phyloP scores from a whole-genome alignment of 2,797 vertebrate genomes.

The Pipistrellus kuhlii region DNA sequence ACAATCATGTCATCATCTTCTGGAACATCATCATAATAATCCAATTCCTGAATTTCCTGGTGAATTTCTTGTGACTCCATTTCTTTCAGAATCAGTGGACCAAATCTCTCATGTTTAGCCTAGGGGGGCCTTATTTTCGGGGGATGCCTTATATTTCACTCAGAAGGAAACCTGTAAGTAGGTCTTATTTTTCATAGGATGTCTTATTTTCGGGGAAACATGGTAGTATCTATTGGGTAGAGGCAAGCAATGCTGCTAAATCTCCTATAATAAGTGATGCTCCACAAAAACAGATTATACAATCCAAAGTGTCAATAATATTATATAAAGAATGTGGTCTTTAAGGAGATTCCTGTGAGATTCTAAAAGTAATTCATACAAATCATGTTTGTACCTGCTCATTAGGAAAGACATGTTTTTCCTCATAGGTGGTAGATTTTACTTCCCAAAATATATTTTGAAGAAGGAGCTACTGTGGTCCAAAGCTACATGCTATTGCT shows the following conservation, averaged over 20 bases:
- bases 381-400: constrained; percentile 58
- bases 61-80: no score
- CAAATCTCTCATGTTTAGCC: no score
- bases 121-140: no score
- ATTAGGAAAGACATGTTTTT: constrained; percentile 61
- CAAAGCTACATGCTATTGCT: constrained; percentile 5
- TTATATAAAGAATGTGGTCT: not conserved
- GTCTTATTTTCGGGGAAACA: no score
- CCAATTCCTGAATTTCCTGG: no score
- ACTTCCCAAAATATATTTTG: constrained; percentile 58
- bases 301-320: not conserved
- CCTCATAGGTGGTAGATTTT: constrained; percentile 16
- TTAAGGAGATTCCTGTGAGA: constrained; percentile 51
- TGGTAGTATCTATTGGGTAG: not conserved
- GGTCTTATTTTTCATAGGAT: no score
- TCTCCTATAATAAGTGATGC: not conserved
- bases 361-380: constrained; percentile 37
- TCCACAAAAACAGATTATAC: not conserved
- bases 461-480: not conserved
- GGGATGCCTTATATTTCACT: no score
- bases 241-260: not conserved
- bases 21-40: no score
- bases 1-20: no score
- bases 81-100: no score
- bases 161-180: no score